These are phyloP conservation scores for Holotrichia oblita DNA, from an alignment of 1,140 invertebrate species.

Conservation along the genomic window DNA sequence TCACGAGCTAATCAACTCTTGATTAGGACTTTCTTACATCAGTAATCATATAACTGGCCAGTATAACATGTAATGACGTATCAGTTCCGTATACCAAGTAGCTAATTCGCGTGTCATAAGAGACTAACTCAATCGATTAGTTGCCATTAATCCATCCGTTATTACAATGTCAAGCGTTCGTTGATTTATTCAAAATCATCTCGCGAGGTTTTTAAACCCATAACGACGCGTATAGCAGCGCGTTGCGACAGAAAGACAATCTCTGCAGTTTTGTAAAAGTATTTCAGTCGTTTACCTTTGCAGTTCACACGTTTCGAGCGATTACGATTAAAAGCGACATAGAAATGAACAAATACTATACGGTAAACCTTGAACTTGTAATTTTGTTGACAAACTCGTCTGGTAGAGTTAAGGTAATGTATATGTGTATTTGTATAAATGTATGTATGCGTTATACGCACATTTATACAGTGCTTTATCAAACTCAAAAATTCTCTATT, in stretches of 20 bases:
- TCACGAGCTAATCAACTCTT: not conserved
- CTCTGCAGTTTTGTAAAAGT: slow-evolving; percentile 31
- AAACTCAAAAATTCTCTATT: no score
- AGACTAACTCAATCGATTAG: not conserved
- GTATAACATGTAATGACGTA: not conserved
- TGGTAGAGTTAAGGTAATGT: not conserved
- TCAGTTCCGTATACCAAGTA: not conserved
- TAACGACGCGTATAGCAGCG: not conserved
- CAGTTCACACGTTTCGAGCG: slow-evolving; percentile 28
- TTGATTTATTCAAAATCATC: slow-evolving; percentile 20
- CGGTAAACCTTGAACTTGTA: slow-evolving; percentile 36
- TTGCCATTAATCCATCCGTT: not conserved
- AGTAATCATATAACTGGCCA: not conserved
- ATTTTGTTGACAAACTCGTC: slow-evolving; percentile 35
- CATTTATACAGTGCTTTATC: no score
- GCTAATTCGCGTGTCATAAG: not conserved
- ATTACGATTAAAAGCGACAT: slow-evolving; percentile 23
- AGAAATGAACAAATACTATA: slow-evolving; percentile 22
- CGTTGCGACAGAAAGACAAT: slow-evolving; percentile 30
- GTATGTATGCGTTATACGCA: no score
- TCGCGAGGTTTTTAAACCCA: slow-evolving; percentile 34
- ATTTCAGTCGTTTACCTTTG: slow-evolving; percentile 35
- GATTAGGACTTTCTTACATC: slow-evolving; percentile 7
- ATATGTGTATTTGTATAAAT: not conserved
- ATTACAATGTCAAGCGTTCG: slow-evolving; percentile 12